Conservation (phyloP, 2,797 vertebrate genomes). For the Valencia hispanica region DNA sequence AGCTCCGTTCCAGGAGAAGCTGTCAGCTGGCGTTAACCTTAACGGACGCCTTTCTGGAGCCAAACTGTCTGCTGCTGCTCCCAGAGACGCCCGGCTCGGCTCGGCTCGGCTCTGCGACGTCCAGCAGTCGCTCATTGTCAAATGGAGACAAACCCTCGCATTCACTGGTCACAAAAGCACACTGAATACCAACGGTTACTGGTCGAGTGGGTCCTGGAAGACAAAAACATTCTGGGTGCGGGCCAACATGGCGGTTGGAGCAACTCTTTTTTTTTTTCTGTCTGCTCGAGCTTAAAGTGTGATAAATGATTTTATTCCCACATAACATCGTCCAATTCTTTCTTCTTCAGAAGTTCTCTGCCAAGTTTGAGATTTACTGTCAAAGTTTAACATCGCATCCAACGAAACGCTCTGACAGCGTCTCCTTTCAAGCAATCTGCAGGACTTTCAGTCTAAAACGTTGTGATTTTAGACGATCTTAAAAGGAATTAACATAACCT, state of each 20-base stretch:
- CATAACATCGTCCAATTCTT: not conserved
- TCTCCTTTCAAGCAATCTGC: not conserved
- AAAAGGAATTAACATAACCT: not conserved
- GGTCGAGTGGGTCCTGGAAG: constrained; percentile 3
- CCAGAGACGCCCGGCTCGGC: not conserved
- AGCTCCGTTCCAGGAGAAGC: constrained; percentile 24
- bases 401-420: not conserved
- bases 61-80: constrained; percentile 7
- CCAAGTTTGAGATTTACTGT: not conserved
- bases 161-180: constrained; percentile 29
- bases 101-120: constrained; percentile 1
- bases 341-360: not conserved
- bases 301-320: not conserved
- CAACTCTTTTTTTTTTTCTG: too few species aligned
- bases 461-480: too few species aligned
- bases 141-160: constrained; percentile 30
- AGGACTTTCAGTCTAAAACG: not conserved
- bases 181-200: constrained; percentile 18
- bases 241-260: constrained; percentile 1
- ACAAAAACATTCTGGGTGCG: constrained; percentile 10
- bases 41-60: constrained; percentile 17
- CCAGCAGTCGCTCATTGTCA: not conserved
- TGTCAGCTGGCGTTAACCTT: constrained; percentile 34
- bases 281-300: not conserved
- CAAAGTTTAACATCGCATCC: not conserved